Percentiles rank a stretch among this genome's conserved stretches.
Conservation (phyloP, 2,797 vertebrate species). For the Anniella stebbinsi region DNA sequence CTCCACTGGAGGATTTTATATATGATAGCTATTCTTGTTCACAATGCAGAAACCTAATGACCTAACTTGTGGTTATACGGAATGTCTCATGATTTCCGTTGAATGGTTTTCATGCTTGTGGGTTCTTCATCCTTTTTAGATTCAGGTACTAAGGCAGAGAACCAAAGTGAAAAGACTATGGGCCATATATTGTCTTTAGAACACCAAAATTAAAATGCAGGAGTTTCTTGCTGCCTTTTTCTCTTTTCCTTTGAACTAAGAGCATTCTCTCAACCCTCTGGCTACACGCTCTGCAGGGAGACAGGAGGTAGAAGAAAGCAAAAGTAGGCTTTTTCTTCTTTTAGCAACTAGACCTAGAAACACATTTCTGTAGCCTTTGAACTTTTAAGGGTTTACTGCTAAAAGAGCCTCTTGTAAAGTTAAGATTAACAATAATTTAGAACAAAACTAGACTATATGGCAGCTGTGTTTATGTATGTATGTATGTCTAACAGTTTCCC, state of each 20-base stretch:
- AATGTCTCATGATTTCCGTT: accelerated
- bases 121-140: neutral
- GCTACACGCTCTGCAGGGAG: neutral
- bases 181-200: accelerated
- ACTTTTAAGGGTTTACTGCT: neutral
- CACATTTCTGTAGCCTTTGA: neutral
- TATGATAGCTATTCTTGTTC: neutral
- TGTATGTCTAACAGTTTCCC: neutral
- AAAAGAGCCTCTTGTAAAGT: neutral
- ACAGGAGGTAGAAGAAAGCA: neutral
- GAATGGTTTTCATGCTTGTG: neutral
- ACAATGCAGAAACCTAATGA: neutral
- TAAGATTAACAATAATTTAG: neutral
- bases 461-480: neutral
- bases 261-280: neutral
- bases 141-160: neutral
- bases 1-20: neutral
- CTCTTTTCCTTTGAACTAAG: neutral
- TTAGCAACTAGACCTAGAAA: neutral
- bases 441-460: neutral
- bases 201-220: neutral
- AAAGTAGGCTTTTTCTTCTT: neutral
- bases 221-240: neutral
- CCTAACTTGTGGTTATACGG: accelerated
- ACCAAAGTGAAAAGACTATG: accelerated